phyloP scores from a whole-genome alignment of 2,113 vertebrate genomes.

The Urocynchramus pylzowi region DNA sequence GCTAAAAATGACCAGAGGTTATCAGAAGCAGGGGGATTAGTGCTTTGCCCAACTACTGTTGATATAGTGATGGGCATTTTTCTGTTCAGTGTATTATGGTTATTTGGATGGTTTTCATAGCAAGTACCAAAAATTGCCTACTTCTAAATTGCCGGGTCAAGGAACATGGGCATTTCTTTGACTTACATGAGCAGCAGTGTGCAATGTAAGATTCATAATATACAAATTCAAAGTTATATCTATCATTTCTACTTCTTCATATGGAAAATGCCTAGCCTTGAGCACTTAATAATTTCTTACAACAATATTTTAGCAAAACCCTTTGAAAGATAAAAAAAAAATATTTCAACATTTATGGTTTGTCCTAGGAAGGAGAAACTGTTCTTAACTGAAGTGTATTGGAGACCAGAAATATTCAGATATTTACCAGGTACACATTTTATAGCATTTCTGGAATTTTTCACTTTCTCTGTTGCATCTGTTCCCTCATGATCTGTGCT shows the following conservation, averaged over 20 bases:
- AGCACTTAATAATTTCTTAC: not conserved
- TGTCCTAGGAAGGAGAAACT: not conserved
- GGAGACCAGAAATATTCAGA: not conserved
- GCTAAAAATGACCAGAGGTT: not conserved
- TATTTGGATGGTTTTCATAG: not conserved
- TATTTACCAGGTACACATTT: not conserved
- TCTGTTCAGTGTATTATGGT: not conserved
- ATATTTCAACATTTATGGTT: not conserved
- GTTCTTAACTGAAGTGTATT: not conserved
- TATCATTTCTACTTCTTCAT: not conserved
- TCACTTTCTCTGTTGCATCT: not conserved
- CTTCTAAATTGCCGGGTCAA: not conserved
- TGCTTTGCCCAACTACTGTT: not conserved
- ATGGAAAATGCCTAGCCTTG: not conserved
- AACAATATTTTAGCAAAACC: not conserved
- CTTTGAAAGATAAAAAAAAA: not conserved
- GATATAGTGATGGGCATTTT: not conserved
- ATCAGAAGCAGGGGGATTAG: not conserved
- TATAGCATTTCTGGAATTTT: not conserved
- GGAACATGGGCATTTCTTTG: not conserved
- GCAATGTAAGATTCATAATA: not conserved
- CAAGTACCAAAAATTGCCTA: not conserved
- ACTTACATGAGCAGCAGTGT: not conserved
- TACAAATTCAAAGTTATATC: not conserved
- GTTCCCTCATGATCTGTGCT: not conserved